Evolutionary conservation across 1,140 invertebrate species (phyloP), one percentile per base, ranked within the genome.

Genomic region (Aphis craccivora): DNA sequence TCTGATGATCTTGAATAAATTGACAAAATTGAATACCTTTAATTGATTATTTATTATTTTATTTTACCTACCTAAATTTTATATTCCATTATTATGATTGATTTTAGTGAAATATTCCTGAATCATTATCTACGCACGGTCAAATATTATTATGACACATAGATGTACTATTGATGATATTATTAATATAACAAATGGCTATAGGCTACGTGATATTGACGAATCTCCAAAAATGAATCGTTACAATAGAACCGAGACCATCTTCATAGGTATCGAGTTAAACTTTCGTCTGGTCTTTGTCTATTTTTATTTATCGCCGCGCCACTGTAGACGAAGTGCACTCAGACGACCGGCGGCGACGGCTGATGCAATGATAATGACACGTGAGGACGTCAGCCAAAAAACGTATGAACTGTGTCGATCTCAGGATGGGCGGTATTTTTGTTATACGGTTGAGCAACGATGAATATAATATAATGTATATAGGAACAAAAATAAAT

Each of bases 151-250:
- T 51, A 51, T 14, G 48, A 60, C 7, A 30, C 30, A 67, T 51
- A 14, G 48, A 18, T 20, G 48, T 51, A 3, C 48, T 51, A 51
- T 51, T 51, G 48, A 51, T 51, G 48, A 51, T 67, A n/a, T n/a
- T 76, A 67, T 76, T 76, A n/a, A n/a, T 76, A 20, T n/a, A 76
- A 20, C 30, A 5, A n/a, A 76, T 76, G n/a, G 48, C 48, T 51
- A 51, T 51, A n/a, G 4, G n/a, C 60, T n/a, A 18, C 30, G 60
- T 6, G 60, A 18, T 76, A 76, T 76, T 76, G 60, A 76, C 60
- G 60, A 76, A 76, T n/a, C n/a, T 76, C 60, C 60, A 76, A 76
- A 76, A 76, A 76, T 76, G 60, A 76, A 30, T 76, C 60, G 60
- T 14, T 76, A 76, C 60, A n/a, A 76, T 76, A 76, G 14, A n/a